Evolutionary conservation across 2,113 vertebrate genomes (phyloP).

Genomic region (Mirza zaza): DNA sequence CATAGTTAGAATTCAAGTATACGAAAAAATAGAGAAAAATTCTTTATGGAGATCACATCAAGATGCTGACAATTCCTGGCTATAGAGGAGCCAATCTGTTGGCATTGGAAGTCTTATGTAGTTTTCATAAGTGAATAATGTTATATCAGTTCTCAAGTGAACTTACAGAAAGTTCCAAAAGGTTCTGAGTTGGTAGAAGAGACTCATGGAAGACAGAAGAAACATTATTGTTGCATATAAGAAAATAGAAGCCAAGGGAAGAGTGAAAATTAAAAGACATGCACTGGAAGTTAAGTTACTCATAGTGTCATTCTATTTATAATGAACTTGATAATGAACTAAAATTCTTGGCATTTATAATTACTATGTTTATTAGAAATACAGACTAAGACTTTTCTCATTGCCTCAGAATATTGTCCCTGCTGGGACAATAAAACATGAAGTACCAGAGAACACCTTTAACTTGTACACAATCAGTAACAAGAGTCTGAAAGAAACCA

Average conservation of each 20-base stretch:
- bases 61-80: neutral
- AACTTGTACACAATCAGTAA: neutral
- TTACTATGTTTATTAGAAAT: neutral
- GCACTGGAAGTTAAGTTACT: neutral
- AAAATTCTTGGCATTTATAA: neutral
- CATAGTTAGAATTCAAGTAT: neutral
- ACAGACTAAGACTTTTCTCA: neutral
- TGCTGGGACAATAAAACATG: neutral
- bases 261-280: neutral
- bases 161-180: neutral
- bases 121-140: neutral
- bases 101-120: neutral
- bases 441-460: neutral
- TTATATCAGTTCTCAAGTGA: constrained; percentile 17
- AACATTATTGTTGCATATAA: neutral
- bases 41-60: neutral
- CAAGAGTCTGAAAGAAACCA: neutral
- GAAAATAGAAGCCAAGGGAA: neutral
- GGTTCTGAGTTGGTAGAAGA: neutral
- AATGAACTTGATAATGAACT: neutral
- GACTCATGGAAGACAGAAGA: neutral
- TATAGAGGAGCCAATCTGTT: neutral
- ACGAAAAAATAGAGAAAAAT: neutral
- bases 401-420: neutral
- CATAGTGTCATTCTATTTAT: neutral